Evolutionary conservation across 2,888 invertebrate species (phyloP), one percentile per base, ranked within the genome.

Genomic region (Campaea margaritaria): DNA sequence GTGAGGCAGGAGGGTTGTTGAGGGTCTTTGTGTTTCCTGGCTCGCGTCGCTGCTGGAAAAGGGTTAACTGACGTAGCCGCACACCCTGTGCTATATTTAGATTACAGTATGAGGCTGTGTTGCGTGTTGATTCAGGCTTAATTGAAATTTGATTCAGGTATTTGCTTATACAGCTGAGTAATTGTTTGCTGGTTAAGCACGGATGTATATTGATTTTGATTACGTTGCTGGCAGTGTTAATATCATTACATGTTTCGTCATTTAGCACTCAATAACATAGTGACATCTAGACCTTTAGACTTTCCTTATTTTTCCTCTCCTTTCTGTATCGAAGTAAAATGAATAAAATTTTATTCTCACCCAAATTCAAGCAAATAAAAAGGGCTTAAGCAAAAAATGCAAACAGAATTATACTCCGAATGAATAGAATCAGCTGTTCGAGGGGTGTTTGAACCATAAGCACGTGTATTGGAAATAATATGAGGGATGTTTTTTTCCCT

Each of bases 361-460:
- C 21, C 39, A 46, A 28, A 34, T 21, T 11, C 7, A 11, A 43
- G 27, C 21, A 44, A 45, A 45, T 42, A 39, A 39, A 43, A 38
- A 45, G 55, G 38, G 44, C 39, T 50, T 48, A 21, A 38, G 48
- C 39, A 47, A 34, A 58, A 36, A 42, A 41, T 9, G 58, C 61
- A 60, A 53, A 53, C 47, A 51, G 50, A 51, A 57, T 59, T 58
- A 54, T 65, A 56, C 54, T 39, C 16, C 46, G 51, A 72, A 82
- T 83, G 78, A 83, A 84, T 81, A 81, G 75, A 85, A 88, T 87
- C 88, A 88, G 87, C 87, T 89, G 87, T 81, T 84, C 72, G 61
- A 70, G 72, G 83, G 81, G 82, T 67, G 73, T 65, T 65, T 69
- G 67, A 61, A 45, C 67, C 62, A 76, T 72, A 50, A 14, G 76